Percentiles rank a stretch among this genome's conserved stretches.
Conservation (phyloP, 64 coral and sea anemone genomes). For the Dendrophyllia cribrosa region DNA sequence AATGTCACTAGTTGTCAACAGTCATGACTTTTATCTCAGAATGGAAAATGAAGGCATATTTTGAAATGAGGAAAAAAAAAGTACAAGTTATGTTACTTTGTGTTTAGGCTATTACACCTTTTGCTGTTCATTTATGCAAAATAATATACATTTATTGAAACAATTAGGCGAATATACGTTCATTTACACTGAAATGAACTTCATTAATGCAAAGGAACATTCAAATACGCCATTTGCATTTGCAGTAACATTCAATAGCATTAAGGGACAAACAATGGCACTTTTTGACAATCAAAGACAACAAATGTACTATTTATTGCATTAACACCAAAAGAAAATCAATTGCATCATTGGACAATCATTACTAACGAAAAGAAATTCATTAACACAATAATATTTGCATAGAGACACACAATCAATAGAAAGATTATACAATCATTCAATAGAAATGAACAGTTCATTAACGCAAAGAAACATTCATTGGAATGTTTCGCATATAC, state of each 20-base stretch:
- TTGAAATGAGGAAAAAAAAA: too few species aligned
- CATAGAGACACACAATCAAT: background rate
- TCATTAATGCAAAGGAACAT: slow-evolving; percentile 11
- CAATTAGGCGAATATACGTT: background rate
- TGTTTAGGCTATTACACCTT: too few species aligned
- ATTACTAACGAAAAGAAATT: too few species aligned
- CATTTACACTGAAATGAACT: slow-evolving; percentile 10
- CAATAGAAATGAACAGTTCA: too few species aligned
- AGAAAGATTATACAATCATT: too few species aligned
- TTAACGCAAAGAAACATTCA: too few species aligned
- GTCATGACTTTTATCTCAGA: too few species aligned
- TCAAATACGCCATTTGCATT: background rate
- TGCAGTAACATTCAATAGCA: slow-evolving; percentile 20
- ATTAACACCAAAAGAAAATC: slow-evolving; percentile 18
- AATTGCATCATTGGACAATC: slow-evolving; percentile 13
- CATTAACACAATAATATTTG: too few species aligned
- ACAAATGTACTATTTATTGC: slow-evolving; percentile 3
- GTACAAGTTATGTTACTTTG: too few species aligned
- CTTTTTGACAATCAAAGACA: background rate
- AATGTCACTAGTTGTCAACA: too few species aligned
- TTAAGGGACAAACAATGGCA: slow-evolving; percentile 3
- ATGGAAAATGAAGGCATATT: too few species aligned
- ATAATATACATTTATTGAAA: slow-evolving; percentile 13
- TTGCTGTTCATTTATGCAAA: slow-evolving; percentile 8
- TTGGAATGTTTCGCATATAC: too few species aligned